Evolutionary conservation across 92 coral and sea anemone species (phyloP), one percentile per base, ranked within the genome.

Genomic region (Pocillopora grandis): DNA sequence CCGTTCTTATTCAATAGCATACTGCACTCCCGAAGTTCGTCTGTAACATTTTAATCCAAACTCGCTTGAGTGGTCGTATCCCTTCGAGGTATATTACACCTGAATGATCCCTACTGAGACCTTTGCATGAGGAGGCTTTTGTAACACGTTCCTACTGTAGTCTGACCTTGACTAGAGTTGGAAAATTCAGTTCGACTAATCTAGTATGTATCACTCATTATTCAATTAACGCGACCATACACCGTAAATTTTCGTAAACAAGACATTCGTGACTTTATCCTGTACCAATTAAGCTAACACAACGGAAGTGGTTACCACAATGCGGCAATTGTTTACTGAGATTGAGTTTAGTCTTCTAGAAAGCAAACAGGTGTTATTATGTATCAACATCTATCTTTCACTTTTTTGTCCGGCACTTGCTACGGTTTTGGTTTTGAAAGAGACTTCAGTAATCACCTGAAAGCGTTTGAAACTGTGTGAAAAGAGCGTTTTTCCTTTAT

Each of bases 171-270:
- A 69, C 57, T 70, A 10, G 56, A 36, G 17, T 70, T 33, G 3
- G 19, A 23, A 66, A 23, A 19, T 70, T 16, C 9, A 10, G 21
- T 21, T 66, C 70, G 70, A 42, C 52, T 66, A 66, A 66, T 20
- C 70, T 20, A 66, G 70, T 18, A 12, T 59, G 23, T 69, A 19
- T 35, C 52, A 13, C 9, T 70, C 2, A 14, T n/a, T 33, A 37
- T 36, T 52, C 36, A 70, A 70, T 70, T 70, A 70, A 36, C 52
- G 49, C 52, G 72, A 70, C 21, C 75, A 70, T 70, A 70, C 20
- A 37, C 55, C 75, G 21, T 70, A 37, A 58, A 76, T 19, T 31
- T 59, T 76, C 56, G 79, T 76, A 76, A 75, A 75, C 78, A 75
- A 23, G 48, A 20, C 48, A 10, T 12, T 59, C 79, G 79, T 76